Conservation (phyloP, 2,888 invertebrate species). For the Himalopsyche tibetana region DNA sequence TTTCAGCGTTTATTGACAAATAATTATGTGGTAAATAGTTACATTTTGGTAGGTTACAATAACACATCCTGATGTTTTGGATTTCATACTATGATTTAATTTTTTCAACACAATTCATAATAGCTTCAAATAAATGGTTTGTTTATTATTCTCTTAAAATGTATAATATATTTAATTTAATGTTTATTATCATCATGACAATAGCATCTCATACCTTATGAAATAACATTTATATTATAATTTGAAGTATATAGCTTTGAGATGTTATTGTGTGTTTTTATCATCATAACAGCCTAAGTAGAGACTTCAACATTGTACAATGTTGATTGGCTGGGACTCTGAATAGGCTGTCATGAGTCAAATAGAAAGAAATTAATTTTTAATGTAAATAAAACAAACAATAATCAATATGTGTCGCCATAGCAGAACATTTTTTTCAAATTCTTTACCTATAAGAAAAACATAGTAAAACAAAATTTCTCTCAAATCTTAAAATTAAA, state of each 20-base stretch:
- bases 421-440: background rate
- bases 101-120: background rate
- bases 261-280: constrained; percentile 39
- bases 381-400: background rate
- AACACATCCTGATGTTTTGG: constrained; percentile 6
- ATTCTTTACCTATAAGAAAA: background rate
- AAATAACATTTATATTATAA: constrained; percentile 18
- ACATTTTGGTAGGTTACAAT: constrained; percentile 39
- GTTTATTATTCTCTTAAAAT: background rate
- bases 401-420: background rate
- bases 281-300: constrained; percentile 51
- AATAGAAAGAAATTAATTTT: constrained; percentile 24
- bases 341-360: constrained; percentile 47
- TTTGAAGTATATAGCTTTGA: constrained; percentile 29
- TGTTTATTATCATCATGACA: constrained; percentile 31
- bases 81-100: constrained; percentile 15
- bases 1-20: constrained; percentile 63
- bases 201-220: constrained; percentile 24
- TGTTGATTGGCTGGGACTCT: constrained; percentile 62
- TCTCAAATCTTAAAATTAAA: background rate
- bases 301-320: constrained; percentile 55
- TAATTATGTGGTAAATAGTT: constrained; percentile 59
- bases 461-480: background rate
- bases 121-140: background rate
- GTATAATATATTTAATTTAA: constrained; percentile 24